These are phyloP conservation scores for Phylloscopus trochiloides DNA, from an alignment of 2,113 vertebrate species.

Conservation along the genomic window DNA sequence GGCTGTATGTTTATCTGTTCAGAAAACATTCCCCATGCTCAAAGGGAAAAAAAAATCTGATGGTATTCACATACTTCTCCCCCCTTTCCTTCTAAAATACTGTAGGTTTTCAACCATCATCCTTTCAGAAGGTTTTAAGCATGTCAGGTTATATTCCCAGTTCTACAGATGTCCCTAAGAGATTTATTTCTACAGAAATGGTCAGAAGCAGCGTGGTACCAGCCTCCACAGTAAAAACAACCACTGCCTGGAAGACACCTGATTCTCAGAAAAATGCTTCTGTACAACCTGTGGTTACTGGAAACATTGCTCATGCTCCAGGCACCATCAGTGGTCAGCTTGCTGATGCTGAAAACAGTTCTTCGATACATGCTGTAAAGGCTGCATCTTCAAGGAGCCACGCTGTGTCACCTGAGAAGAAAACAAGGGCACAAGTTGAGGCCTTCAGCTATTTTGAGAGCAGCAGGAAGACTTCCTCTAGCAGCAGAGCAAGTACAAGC, in stretches of 20 bases:
- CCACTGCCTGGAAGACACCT: neutral
- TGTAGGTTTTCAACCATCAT: constrained; percentile 7
- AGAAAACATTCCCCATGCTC: neutral
- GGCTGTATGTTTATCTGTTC: neutral
- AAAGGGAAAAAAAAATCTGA: neutral
- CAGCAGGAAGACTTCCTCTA: neutral
- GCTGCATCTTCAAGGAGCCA: neutral
- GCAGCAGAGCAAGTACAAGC: neutral
- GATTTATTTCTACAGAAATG: neutral
- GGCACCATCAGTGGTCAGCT: neutral
- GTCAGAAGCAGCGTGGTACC: neutral
- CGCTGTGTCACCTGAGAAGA: neutral
- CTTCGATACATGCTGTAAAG: neutral
- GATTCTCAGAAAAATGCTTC: neutral
- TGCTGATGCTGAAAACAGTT: neutral
- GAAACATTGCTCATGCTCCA: neutral
- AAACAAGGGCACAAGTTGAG: neutral
- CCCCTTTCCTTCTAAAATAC: neutral
- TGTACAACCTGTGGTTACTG: neutral
- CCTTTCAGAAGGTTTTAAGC: neutral
- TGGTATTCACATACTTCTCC: neutral
- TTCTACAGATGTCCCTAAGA: neutral
- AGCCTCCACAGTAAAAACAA: neutral
- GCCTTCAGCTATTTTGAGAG: neutral
- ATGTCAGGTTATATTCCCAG: neutral